These are phyloP conservation scores for Anolis sagrei DNA, from an alignment of 2,113 vertebrate genomes.

Conservation along the genomic window DNA sequence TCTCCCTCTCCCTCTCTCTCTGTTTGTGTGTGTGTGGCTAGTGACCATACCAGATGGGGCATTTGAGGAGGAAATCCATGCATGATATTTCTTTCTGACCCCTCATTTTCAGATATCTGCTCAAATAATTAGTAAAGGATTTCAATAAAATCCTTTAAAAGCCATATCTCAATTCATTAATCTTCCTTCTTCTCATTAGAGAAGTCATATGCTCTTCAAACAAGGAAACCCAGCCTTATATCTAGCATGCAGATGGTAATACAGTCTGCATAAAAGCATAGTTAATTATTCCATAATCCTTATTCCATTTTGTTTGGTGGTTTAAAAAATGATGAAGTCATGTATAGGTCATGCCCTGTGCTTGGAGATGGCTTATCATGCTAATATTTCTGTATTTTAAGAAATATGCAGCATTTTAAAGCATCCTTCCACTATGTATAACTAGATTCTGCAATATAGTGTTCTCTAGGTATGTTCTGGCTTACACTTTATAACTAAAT, in stretches of 20 bases:
- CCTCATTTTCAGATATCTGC: not conserved
- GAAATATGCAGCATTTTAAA: not conserved
- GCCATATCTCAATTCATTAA: not conserved
- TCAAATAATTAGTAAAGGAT: not conserved
- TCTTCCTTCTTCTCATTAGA: not conserved
- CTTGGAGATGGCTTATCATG: not conserved
- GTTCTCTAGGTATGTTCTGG: not conserved
- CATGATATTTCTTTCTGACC: not conserved
- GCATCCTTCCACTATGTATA: not conserved
- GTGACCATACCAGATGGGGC: not conserved
- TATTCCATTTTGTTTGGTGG: not conserved
- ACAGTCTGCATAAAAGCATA: not conserved
- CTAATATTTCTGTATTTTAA: not conserved
- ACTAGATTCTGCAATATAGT: not conserved
- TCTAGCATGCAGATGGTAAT: not conserved
- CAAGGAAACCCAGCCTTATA: not conserved
- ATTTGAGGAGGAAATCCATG: not conserved
- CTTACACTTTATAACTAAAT: not conserved
- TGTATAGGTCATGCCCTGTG: not conserved
- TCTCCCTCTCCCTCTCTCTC: too few species aligned
- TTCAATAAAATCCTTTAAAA: conserved; percentile 21
- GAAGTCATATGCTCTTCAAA: not conserved
- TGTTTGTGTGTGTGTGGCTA: too few species aligned
- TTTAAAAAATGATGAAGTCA: not conserved
- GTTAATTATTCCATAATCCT: not conserved